phyloP scores from a whole-genome alignment of 2,113 vertebrate species.

The Vimba vimba region DNA sequence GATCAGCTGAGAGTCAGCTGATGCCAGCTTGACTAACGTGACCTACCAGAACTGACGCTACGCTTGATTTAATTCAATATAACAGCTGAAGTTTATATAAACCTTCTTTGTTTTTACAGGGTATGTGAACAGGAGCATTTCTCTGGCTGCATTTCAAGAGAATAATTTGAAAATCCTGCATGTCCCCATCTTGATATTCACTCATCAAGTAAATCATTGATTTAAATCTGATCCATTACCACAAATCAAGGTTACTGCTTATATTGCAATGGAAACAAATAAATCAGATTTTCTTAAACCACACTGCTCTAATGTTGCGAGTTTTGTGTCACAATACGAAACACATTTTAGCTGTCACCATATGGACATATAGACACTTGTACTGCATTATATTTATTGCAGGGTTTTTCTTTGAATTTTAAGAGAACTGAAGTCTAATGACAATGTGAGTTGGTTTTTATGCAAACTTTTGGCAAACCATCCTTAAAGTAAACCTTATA shows the following conservation, averaged over 20 bases:
- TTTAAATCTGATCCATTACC: not conserved
- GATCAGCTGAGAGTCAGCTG: too few species aligned
- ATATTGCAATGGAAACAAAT: not conserved
- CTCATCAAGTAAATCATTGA: not conserved
- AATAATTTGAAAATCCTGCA: not conserved
- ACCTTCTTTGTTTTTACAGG: not conserved
- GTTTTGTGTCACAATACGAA: not conserved
- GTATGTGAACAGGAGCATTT: not conserved
- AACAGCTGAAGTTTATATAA: not conserved
- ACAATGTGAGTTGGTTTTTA: not conserved
- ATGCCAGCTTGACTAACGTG: too few species aligned
- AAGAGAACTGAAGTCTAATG: not conserved
- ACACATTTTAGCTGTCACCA: not conserved
- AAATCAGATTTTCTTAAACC: not conserved
- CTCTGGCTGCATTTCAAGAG: not conserved
- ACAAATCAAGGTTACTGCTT: not conserved
- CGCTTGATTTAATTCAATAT: not conserved
- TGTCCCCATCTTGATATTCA: not conserved
- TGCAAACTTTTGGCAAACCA: not conserved
- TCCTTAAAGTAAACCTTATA: not conserved
- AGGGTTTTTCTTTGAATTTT: not conserved
- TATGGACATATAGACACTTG: not conserved
- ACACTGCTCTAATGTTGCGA: not conserved
- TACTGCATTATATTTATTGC: not conserved
- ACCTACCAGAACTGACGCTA: too few species aligned